phyloP scores from a whole-genome alignment of 2,113 vertebrate genomes.

The Pseudois nayaur region DNA sequence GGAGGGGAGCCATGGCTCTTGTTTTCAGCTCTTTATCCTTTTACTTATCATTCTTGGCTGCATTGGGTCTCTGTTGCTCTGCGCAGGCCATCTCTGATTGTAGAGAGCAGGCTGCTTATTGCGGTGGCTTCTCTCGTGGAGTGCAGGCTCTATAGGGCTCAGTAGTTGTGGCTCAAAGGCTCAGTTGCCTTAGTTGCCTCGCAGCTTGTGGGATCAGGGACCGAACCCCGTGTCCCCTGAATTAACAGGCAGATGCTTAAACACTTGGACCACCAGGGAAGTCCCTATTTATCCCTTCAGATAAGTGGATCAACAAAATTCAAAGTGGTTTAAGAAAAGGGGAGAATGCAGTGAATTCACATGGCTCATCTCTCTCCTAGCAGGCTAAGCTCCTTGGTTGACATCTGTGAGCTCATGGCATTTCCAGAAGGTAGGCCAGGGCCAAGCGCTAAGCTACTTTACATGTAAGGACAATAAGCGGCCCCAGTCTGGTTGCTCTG shows the following conservation, averaged over 20 bases:
- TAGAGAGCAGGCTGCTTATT: neutral
- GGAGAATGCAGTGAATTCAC: neutral
- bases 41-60: neutral
- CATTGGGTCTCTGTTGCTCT: neutral
- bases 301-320: neutral
- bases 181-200: neutral
- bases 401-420: neutral
- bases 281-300: neutral
- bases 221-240: neutral
- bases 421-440: neutral
- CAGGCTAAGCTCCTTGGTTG: neutral
- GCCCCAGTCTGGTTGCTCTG: neutral
- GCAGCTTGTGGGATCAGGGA: neutral
- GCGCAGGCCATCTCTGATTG: neutral
- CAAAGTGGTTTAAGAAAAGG: neutral
- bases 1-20: neutral
- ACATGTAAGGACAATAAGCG: neutral
- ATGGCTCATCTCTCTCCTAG: neutral
- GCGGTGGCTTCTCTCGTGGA: neutral
- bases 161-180: neutral
- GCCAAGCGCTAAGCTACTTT: neutral
- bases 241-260: neutral
- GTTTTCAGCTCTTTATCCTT: neutral
- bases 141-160: neutral
- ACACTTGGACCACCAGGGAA: neutral